These are phyloP conservation scores for Rissa tridactyla DNA, from an alignment of 2,113 vertebrate species.

Conservation along the genomic window DNA sequence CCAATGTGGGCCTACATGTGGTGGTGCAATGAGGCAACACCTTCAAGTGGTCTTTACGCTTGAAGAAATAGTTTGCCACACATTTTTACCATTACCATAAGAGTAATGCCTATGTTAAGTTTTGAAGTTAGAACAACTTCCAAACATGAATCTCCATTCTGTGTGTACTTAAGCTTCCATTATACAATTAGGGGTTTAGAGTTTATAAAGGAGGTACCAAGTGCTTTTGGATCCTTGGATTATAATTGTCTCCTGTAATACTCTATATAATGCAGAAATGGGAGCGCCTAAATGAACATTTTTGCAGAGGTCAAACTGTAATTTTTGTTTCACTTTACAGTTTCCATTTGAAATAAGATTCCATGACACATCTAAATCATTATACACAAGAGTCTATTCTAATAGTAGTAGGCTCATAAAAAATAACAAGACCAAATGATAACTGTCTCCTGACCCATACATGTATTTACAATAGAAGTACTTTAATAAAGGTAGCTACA, in stretches of 20 bases:
- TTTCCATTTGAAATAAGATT: slow-evolving; percentile 69
- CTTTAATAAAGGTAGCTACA: slow-evolving; percentile 76
- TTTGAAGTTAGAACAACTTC: background rate
- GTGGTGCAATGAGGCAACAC: background rate
- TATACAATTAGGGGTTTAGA: background rate
- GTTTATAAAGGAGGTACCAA: background rate
- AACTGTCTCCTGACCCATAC: slow-evolving; percentile 69
- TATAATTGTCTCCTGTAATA: background rate
- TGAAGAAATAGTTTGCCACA: background rate
- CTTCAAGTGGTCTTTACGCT: background rate
- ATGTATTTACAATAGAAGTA: slow-evolving; percentile 67
- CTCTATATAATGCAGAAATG: background rate
- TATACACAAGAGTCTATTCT: slow-evolving; percentile 64
- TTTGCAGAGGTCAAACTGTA: slow-evolving; percentile 32
- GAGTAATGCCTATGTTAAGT: background rate
- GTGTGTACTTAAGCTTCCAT: background rate
- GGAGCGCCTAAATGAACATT: background rate
- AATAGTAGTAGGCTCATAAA: slow-evolving; percentile 68
- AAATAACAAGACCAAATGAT: slow-evolving; percentile 73
- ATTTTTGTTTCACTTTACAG: slow-evolving; percentile 17
- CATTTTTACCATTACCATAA: background rate
- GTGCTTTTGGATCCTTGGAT: background rate
- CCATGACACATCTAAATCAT: slow-evolving; percentile 48
- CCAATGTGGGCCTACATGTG: background rate
- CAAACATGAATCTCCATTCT: background rate